Conservation (phyloP, 2,888 invertebrate genomes). For the Nephrotoma guestfalica region DNA sequence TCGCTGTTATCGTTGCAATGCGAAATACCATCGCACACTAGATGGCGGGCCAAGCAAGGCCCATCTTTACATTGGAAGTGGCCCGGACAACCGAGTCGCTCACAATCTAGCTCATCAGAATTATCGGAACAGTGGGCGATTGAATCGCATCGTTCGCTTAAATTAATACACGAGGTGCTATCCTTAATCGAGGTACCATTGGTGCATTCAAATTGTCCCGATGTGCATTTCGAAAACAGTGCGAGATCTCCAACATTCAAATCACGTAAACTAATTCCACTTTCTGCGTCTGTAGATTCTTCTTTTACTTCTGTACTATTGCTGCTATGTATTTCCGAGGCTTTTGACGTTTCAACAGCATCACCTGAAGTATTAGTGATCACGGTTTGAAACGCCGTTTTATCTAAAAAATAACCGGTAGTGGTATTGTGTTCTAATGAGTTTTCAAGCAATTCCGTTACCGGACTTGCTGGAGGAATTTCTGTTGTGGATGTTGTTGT, state of each 20-base stretch:
- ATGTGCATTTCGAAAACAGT: slow-evolving; percentile 37
- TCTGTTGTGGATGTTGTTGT: background rate
- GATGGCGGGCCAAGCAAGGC: slow-evolving; percentile 41
- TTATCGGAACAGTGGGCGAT: slow-evolving; percentile 44
- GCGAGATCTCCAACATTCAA: background rate
- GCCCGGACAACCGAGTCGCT: slow-evolving; percentile 39
- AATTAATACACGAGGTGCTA: slow-evolving; percentile 40
- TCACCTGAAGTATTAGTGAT: slow-evolving; percentile 6
- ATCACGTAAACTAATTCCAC: background rate
- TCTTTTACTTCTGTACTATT: background rate
- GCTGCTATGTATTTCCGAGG: slow-evolving; percentile 10
- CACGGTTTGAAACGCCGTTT: slow-evolving; percentile 16
- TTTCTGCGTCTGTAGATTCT: slow-evolving; percentile 1
- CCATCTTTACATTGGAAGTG: slow-evolving; percentile 44
- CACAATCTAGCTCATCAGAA: slow-evolving; percentile 44
- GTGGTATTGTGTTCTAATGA: slow-evolving; percentile 7
- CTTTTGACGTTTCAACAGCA: slow-evolving; percentile 14
- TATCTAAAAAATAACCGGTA: slow-evolving; percentile 17
- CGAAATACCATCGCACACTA: slow-evolving; percentile 45
- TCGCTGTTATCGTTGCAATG: slow-evolving; percentile 48
- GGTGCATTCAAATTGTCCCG: slow-evolving; percentile 41
- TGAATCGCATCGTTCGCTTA: slow-evolving; percentile 38
- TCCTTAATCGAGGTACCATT: slow-evolving; percentile 42
- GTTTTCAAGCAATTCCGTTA: background rate
- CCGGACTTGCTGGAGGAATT: background rate